Base-by-base conservation (phyloP, 2,797 vertebrate species). In the Graptemys geographica region DNA sequence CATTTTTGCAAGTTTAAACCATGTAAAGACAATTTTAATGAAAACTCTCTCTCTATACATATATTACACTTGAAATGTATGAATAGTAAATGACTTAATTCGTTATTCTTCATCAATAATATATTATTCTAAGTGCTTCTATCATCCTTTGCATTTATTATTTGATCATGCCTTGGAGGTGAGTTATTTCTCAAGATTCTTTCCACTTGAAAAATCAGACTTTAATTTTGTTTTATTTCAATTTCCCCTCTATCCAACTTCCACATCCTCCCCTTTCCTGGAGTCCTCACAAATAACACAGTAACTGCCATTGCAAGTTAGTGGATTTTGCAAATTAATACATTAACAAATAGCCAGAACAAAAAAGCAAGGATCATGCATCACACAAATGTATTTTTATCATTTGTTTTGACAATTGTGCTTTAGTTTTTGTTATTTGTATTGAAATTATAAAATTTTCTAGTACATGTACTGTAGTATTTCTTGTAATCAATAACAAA, bases 61-160 rank as follows among this genome's bases (percentile, higher is more conserved):
- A 95, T 95, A 96, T 96, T 92, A 94, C 81, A 76, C 51, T 92
- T 83, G 87, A 89, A 94, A 93, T 93, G 81, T 90, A 49, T 80
- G 93, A 94, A 94, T 52, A 87, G 28, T 78, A 88, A 92, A 89
- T 92, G 13, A 86, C 86, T 94, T 78, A 93, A 94, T 94, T 93
- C 62, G 47, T 31, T 13, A 92, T 79, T 88, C 78, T 94, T 96
- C 86, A 94, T 97, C 88, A 94, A 96, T 94, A 96, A 94, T 95
- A 59, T 55, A 96, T 96, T 89, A 85, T 91, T 87, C 80, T 92
- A 96, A 94, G 90, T 81, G 47, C 33, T 57, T 92, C 92, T 87
- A 74, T 94, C 47, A 79, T 74, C 55, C 21, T 85, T 51, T 82
- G 47, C 56, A 74, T 52, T 74, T 85, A 55, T 80, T 78, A 78